These are phyloP conservation scores for Diadema setosum DNA, from an alignment of 35 echinoderm and acorn worm genomes.

Conservation along the genomic window DNA sequence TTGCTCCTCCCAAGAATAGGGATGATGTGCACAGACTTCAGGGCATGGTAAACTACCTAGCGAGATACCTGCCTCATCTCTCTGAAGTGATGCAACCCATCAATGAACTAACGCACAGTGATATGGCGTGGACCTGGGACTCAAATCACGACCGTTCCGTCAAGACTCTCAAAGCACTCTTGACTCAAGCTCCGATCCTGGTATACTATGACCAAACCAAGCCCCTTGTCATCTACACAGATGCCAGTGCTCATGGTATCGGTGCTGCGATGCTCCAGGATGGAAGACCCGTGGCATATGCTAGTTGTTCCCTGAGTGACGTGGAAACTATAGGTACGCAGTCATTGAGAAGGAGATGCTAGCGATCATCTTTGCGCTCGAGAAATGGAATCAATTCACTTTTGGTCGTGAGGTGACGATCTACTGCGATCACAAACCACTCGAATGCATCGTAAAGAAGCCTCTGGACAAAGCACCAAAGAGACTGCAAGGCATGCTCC, in stretches of 20 bases:
- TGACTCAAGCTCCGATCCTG: too few species aligned
- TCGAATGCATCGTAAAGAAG: slow-evolving; percentile 3
- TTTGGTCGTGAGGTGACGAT: slow-evolving; percentile 1
- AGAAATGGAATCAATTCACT: background rate
- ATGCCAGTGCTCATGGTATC: background rate
- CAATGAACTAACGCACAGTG: background rate
- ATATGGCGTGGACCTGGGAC: too few species aligned
- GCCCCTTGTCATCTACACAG: too few species aligned
- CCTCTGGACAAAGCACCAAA: slow-evolving; percentile 24
- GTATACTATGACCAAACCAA: too few species aligned
- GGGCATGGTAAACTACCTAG: background rate
- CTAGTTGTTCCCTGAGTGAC: background rate
- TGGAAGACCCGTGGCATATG: background rate
- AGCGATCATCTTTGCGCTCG: background rate
- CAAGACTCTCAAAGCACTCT: slow-evolving; percentile 10
- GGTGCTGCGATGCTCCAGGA: slow-evolving; percentile 1
- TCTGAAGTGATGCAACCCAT: background rate
- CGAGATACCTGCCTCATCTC: background rate
- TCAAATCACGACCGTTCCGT: background rate
- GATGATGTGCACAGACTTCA: slow-evolving; percentile 3
- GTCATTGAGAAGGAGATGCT: slow-evolving; percentile 46
- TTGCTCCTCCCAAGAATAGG: background rate
- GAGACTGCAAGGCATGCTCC: slow-evolving; percentile 46
- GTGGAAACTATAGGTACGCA: background rate
- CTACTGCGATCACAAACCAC: background rate